Percentiles rank a stretch among this genome's conserved stretches.
Conservation (phyloP, 1,140 invertebrate genomes). For the Drosophila nannoptera region DNA sequence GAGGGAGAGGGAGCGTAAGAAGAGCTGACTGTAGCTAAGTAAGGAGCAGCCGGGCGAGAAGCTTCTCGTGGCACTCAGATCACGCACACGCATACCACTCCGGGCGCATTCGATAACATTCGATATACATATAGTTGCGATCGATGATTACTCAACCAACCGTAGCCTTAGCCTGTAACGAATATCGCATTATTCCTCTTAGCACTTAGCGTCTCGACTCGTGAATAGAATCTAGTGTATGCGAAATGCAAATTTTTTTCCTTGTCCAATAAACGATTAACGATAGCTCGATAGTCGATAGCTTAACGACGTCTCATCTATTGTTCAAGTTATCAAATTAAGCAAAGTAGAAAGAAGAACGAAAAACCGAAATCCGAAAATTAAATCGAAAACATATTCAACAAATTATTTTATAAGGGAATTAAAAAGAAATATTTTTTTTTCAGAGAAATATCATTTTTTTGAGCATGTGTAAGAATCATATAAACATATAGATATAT, state of each 20-base stretch:
- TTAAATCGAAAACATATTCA: not conserved
- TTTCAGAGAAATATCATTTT: slow-evolving; percentile 32
- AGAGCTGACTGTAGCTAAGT: not conserved
- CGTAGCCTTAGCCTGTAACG: slow-evolving; percentile 68
- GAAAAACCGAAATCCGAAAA: slow-evolving; percentile 7
- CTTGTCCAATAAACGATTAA: slow-evolving; percentile 29
- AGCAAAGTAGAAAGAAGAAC: slow-evolving; percentile 21
- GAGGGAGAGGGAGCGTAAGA: not conserved
- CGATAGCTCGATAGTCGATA: slow-evolving; percentile 15
- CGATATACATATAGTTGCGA: slow-evolving; percentile 4
- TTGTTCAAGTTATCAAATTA: slow-evolving; percentile 35
- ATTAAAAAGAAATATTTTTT: slow-evolving; percentile 44
- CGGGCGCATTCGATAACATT: slow-evolving; percentile 1
- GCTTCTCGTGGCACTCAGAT: slow-evolving; percentile 5
- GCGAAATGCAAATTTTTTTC: slow-evolving; percentile 38
- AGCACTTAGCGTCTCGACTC: slow-evolving; percentile 43
- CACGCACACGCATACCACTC: not conserved
- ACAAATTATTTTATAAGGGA: slow-evolving; percentile 33
- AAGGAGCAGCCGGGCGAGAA: not conserved
- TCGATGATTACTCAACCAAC: slow-evolving; percentile 56
- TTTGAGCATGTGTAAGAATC: slow-evolving; percentile 26
- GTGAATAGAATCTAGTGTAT: slow-evolving; percentile 36
- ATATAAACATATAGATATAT: slow-evolving; percentile 12
- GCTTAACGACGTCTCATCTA: slow-evolving; percentile 24
- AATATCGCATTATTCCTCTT: slow-evolving; percentile 31